A percentile compares a stretch with the other conserved stretches of the same genome.
Conservation (phyloP, 2,797 vertebrate species). For the Enteromius thamalakanensis region DNA sequence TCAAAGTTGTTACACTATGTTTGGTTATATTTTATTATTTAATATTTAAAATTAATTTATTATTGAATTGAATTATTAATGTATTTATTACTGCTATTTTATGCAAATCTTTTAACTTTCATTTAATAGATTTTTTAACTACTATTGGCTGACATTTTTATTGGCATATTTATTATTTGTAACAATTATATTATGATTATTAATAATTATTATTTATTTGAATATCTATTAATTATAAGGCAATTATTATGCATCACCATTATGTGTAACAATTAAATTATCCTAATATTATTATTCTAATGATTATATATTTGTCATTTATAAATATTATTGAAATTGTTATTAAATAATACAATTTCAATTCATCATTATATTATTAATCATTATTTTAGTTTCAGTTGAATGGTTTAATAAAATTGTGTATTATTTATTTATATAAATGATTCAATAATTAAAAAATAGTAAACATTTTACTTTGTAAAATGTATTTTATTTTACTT, state of each 20-base stretch:
- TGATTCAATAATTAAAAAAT: no score
- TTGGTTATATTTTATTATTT: neutral
- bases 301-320: neutral
- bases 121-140: no score
- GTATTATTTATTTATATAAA: no score
- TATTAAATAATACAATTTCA: neutral
- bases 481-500: neutral
- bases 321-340: neutral
- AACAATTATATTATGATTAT: no score
- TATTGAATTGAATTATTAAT: neutral
- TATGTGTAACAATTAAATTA: neutral
- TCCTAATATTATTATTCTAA: neutral
- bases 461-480: neutral
- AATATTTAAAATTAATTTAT: no score
- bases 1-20: neutral
- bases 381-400: neutral
- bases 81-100: neutral
- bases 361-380: neutral
- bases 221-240: no score
- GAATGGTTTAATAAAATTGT: neutral
- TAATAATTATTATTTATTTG: no score
- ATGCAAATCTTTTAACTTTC: neutral
- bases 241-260: no score
- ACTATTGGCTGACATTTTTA: neutral
- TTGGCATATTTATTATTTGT: no score